Evolutionary conservation across 2,888 invertebrate genomes (phyloP).

Genomic region (Melanostoma mellinum): DNA sequence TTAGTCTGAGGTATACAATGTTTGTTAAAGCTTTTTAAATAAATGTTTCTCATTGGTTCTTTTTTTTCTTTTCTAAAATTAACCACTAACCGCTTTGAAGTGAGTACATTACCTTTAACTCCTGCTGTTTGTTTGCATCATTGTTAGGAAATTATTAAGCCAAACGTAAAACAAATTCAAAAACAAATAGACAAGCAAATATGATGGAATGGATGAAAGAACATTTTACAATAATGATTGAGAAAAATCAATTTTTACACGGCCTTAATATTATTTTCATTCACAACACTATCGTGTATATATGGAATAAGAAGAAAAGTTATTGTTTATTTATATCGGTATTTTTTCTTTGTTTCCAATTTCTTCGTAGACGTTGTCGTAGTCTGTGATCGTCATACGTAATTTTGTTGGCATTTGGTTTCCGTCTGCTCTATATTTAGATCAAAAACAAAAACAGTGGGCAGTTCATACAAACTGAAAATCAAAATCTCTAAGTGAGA

Average conservation of each 20-base stretch:
- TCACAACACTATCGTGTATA: neutral
- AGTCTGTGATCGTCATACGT: constrained; percentile 29
- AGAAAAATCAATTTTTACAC: constrained; percentile 1
- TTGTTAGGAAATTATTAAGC: constrained; percentile 21
- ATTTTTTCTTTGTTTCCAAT: constrained; percentile 6
- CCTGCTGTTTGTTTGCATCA: constrained; percentile 16
- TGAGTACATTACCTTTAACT: constrained; percentile 37
- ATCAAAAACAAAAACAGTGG: constrained; percentile 63
- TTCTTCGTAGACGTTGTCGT: constrained; percentile 30
- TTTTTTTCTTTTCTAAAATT: too few relatives aligned
- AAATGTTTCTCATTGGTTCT: constrained; percentile 1
- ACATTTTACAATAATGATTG: constrained; percentile 24
- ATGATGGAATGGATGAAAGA: constrained; percentile 36
- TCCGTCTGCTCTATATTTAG: constrained; percentile 62
- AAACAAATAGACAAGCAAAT: constrained; percentile 22
- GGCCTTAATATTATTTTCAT: too few relatives aligned
- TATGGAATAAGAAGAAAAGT: constrained; percentile 4
- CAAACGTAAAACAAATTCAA: constrained; percentile 11
- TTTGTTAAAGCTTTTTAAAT: constrained; percentile 10
- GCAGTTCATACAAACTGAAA: constrained; percentile 15
- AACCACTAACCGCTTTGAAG: too few relatives aligned
- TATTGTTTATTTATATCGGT: constrained; percentile 35
- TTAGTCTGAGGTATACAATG: constrained; percentile 3
- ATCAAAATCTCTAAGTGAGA: constrained; percentile 20
- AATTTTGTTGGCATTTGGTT: constrained; percentile 35